Evolutionary conservation across 2,113 vertebrate species (phyloP), one percentile per base, ranked within the genome.

Genomic region (Eonycteris spelaea): DNA sequence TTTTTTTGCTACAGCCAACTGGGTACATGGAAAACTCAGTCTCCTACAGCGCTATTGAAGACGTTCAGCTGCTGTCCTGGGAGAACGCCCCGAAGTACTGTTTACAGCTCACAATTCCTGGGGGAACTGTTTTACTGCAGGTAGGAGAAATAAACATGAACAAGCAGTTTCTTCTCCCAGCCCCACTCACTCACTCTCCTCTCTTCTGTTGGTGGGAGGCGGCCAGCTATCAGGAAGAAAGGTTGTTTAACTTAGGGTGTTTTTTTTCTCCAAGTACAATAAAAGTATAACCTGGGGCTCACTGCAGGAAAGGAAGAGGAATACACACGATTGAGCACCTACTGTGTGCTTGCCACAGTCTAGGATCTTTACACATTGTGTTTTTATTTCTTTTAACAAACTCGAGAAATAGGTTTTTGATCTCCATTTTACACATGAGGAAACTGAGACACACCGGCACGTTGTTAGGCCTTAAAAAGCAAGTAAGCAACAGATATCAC

Each of bases 31-130:
- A 99, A 98, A 99, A 99, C 77, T 99, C 99, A 3, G 98, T 99
- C 98, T 99, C 99, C 98, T 99, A 99, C 99, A 99, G 99, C 98
- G 99, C 99, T 96, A 99, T 99, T 92, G 99, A 99, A 98, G 99
- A 99, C 30, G 98, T 99, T 98, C 99, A 99, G 98, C 99, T 99
- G 93, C 99, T 99, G 15, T 99, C 99, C n/a, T 99, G 99, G 99
- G 99, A 99, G 98, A 99, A 99, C 0, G 99, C 99, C 91, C 99
- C 99, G 16, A 99, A 99, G 98, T 99, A 99, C 98, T 99, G 99
- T 98, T 99, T 99, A 98, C 99, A 99, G 99, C 99, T 99, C 97
- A 99, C 99, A 10, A 98, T 99, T 98, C 99, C 99, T 0, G 99
- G 99, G 85, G 99, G 99, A 45, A 99, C 99, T 10, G 99, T 99